Evolutionary conservation across 1,140 invertebrate species (phyloP).

Genomic region (Aphis craccivora): DNA sequence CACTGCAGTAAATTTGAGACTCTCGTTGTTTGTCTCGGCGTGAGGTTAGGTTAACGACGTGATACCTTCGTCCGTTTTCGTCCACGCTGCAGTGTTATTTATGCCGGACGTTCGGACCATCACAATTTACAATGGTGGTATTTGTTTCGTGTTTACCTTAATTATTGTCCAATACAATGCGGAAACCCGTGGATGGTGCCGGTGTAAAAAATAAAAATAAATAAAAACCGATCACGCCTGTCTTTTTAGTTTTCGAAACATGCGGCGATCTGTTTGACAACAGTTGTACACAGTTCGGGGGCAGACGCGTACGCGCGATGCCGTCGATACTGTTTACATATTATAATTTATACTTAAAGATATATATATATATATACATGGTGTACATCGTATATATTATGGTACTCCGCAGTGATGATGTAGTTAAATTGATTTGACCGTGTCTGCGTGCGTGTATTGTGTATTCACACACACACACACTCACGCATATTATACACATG

Average conservation of each 20-base stretch:
- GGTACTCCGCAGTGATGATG: background rate
- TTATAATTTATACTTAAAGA: background rate
- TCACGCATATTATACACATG: too few relatives aligned
- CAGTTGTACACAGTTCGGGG: background rate
- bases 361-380: background rate
- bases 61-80: too few relatives aligned
- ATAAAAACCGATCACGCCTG: background rate
- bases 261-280: background rate
- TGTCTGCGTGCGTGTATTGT: background rate
- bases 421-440: conserved; percentile 22
- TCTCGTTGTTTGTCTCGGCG: too few relatives aligned
- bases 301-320: background rate
- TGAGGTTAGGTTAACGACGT: too few relatives aligned
- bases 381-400: background rate
- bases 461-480: background rate
- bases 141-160: too few relatives aligned
- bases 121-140: too few relatives aligned
- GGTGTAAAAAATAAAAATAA: background rate
- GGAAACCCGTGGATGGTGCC: background rate
- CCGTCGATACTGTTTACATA: background rate
- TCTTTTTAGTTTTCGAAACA: background rate
- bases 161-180: background rate
- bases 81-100: too few relatives aligned
- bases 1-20: too few relatives aligned
- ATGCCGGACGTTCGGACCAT: too few relatives aligned